These are phyloP conservation scores for Pseudanteris insignis DNA, from an alignment of 2,888 invertebrate species.

Conservation along the genomic window DNA sequence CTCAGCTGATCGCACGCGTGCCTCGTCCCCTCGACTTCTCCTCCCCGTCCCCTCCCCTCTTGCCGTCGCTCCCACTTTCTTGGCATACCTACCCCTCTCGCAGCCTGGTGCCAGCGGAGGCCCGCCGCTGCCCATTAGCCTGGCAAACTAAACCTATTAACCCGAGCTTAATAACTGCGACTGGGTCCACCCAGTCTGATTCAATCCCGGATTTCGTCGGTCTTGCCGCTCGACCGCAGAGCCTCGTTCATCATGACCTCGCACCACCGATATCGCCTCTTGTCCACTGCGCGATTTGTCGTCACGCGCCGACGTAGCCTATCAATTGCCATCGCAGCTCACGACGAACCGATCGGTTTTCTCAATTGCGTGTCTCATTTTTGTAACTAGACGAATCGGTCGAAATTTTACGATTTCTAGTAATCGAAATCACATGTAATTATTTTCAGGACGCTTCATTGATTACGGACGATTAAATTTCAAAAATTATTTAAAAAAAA, in stretches of 20 bases:
- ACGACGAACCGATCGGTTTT: background rate
- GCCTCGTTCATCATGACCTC: slow-evolving; percentile 36
- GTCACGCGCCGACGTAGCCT: slow-evolving; percentile 6
- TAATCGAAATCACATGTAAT: no score
- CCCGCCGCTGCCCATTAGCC: slow-evolving; percentile 48
- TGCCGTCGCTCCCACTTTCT: no score
- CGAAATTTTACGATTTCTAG: no score
- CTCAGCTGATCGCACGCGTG: slow-evolving; percentile 59
- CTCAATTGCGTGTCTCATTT: background rate
- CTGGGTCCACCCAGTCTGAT: slow-evolving; percentile 34
- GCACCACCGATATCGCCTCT: slow-evolving; percentile 22
- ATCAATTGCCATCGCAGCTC: slow-evolving; percentile 4
- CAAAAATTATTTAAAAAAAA: no score
- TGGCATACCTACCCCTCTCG: no score
- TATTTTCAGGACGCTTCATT: no score
- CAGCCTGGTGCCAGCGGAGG: slow-evolving; percentile 6
- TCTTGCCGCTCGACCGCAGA: slow-evolving; percentile 36
- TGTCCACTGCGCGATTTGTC: slow-evolving; percentile 27
- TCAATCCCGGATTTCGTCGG: slow-evolving; percentile 40
- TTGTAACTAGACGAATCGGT: no score
- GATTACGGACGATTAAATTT: no score
- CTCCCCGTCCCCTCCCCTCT: background rate
- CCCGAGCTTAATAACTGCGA: slow-evolving; percentile 55
- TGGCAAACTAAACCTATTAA: slow-evolving; percentile 59
- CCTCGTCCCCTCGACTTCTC: background rate